A percentile compares a stretch with the other conserved stretches of the same genome.
These are phyloP conservation scores for Coptotermes formosanus DNA, from an alignment of 1,140 invertebrate genomes.

Conservation along the genomic window DNA sequence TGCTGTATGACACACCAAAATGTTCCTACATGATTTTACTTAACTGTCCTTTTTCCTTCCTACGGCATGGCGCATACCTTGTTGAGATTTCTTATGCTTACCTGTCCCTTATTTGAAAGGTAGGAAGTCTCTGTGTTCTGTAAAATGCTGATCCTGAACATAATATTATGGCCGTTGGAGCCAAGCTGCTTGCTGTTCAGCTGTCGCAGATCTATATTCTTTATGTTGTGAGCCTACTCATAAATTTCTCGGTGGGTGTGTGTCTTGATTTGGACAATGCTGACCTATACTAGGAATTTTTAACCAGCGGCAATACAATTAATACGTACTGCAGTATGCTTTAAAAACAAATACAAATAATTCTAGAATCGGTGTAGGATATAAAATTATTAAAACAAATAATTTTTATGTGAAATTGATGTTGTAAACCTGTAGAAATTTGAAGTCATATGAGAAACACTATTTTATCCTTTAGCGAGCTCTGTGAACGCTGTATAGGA, in stretches of 20 bases:
- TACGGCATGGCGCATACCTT: background rate
- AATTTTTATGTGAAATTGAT: no score
- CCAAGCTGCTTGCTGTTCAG: background rate
- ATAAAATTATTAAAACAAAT: no score
- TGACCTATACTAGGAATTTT: background rate
- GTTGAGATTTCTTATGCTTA: background rate
- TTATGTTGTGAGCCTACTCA: background rate
- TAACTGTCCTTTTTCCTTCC: background rate
- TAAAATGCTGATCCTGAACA: slow-evolving; percentile 2
- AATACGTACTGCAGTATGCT: no score
- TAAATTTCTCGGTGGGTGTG: background rate
- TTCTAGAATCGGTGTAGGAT: no score
- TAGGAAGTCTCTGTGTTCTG: background rate
- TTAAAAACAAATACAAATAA: no score
- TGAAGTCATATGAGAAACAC: no score
- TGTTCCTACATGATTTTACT: background rate
- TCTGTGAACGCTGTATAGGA: no score
- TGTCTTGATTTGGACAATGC: background rate
- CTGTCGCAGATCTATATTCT: background rate
- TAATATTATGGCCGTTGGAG: background rate
- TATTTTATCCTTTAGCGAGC: no score
- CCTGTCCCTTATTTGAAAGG: background rate
- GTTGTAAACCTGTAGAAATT: no score
- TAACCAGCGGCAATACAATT: background rate
- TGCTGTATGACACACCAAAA: background rate